Conservation (phyloP, 2,888 invertebrate species). For the Bibio marci region DNA sequence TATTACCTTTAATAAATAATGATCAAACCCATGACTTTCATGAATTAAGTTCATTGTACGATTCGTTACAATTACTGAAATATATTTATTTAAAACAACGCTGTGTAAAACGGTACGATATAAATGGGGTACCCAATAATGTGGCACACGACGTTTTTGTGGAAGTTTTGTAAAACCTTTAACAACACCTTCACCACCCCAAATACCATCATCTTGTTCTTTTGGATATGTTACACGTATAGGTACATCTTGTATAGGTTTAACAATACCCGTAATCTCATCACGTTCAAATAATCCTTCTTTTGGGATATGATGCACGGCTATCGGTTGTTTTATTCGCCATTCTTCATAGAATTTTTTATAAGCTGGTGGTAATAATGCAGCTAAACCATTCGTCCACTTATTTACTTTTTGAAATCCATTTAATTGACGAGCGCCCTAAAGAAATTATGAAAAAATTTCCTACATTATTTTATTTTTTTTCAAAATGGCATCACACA, state of each 20-base stretch:
- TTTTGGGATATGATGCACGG: conserved; percentile 53
- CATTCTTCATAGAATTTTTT: conserved; percentile 77
- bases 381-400: conserved; percentile 49
- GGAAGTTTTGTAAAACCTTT: conserved; percentile 64
- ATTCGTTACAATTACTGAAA: conserved; percentile 68
- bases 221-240: conserved; percentile 60
- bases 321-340: conserved; percentile 45
- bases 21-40: conserved; percentile 82
- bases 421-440: conserved; percentile 13
- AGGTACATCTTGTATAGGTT: conserved; percentile 56
- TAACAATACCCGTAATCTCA: conserved; percentile 52
- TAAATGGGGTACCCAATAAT: conserved; percentile 76
- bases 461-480: too few species aligned
- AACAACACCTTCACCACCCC: conserved; percentile 93
- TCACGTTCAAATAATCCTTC: conserved; percentile 55
- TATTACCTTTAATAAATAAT: conserved; percentile 69
- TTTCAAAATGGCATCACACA: too few species aligned
- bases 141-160: conserved; percentile 49
- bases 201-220: conserved; percentile 70
- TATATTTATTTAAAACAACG: conserved; percentile 72
- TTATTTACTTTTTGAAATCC: conserved; percentile 34
- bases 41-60: conserved; percentile 73
- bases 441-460: background rate
- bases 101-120: conserved; percentile 70
- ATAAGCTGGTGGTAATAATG: conserved; percentile 59